phyloP scores from a whole-genome alignment of 2,113 vertebrate genomes.

The Genyomyrus donnyi region DNA sequence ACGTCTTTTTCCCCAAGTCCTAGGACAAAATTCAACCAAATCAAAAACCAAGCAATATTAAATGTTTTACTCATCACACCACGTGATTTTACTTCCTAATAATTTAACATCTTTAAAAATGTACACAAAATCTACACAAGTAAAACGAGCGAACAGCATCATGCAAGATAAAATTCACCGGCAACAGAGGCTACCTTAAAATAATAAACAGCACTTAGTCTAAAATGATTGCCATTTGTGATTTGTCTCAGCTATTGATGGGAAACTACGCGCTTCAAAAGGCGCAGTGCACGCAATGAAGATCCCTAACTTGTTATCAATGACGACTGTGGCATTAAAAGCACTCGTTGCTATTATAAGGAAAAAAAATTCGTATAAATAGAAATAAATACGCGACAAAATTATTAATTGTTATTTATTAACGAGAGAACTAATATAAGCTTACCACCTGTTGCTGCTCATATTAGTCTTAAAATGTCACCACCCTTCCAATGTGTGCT shows the following conservation, averaged over 20 bases:
- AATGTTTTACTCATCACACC: neutral
- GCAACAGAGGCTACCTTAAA: neutral
- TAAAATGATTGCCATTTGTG: neutral
- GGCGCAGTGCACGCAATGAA: neutral
- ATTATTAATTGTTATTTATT: conserved; percentile 36
- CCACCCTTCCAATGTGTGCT: neutral
- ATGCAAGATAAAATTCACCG: neutral
- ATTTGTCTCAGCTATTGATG: neutral
- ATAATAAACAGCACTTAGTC: neutral
- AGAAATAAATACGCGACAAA: conserved; percentile 28
- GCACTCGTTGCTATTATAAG: neutral
- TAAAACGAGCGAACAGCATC: neutral
- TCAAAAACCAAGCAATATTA: neutral
- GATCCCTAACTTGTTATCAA: neutral
- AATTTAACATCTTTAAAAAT: neutral
- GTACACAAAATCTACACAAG: neutral
- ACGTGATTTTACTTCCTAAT: neutral
- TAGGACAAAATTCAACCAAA: conserved; percentile 35
- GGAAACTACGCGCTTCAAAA: neutral
- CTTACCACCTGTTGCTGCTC: conserved; percentile 68
- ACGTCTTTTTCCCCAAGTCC: conserved; percentile 53
- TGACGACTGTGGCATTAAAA: neutral
- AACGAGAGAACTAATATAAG: conserved; percentile 39
- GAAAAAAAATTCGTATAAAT: too few relatives aligned
- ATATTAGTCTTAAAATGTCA: conserved; percentile 41